Conservation (phyloP, 35 echinoderm and acorn worm genomes). For the Patiria miniata region DNA sequence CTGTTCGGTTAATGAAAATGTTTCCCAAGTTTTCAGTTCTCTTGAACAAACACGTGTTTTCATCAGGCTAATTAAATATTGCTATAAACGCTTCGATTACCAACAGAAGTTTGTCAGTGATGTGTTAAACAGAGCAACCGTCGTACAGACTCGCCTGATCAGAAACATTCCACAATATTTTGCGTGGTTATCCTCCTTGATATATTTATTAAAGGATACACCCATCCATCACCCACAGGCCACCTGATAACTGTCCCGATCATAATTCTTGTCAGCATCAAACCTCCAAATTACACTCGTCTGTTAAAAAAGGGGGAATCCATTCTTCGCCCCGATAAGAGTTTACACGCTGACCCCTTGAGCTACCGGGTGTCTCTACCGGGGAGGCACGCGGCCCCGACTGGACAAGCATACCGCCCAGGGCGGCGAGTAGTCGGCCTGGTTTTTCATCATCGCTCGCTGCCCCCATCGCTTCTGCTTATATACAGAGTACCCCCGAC, state of each 20-base stretch:
- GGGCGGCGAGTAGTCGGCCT: background rate
- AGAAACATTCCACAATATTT: background rate
- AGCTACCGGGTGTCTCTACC: no score
- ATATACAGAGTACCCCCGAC: background rate
- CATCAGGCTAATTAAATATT: no score
- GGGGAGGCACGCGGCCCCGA: background rate
- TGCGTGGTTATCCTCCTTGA: no score
- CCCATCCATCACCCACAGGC: slow-evolving; percentile 10
- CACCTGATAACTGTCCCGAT: slow-evolving; percentile 19
- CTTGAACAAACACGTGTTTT: no score
- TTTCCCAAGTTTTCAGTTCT: no score
- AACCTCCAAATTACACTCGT: slow-evolving; percentile 2
- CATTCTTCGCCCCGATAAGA: background rate
- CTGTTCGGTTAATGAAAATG: no score
- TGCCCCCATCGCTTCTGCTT: background rate
- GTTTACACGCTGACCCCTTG: background rate
- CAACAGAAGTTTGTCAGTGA: no score
- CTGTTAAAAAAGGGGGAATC: background rate
- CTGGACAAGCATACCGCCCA: slow-evolving; percentile 19
- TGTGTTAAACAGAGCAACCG: no score
- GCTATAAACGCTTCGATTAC: no score
- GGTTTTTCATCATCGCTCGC: slow-evolving; percentile 14
- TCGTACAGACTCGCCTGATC: no score
- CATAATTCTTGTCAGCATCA: background rate
- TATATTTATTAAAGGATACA: background rate